phyloP scores from a whole-genome alignment of 2,797 vertebrate species.

The Diplodus sargus region DNA sequence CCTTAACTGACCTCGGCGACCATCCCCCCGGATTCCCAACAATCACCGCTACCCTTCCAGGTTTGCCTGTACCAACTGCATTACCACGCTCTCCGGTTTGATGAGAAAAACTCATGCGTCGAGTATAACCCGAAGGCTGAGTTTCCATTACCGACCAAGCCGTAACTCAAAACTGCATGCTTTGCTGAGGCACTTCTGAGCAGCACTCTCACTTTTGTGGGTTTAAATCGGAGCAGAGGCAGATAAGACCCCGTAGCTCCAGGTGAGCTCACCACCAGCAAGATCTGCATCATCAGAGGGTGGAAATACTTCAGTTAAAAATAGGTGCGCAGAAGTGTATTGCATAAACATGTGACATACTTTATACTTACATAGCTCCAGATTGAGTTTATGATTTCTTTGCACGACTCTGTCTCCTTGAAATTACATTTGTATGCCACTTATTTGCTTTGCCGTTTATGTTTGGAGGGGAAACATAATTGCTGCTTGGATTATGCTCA shows the following conservation, averaged over 20 bases:
- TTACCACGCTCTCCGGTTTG: slow-evolving; percentile 68
- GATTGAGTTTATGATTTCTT: slow-evolving; percentile 1
- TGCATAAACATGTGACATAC: slow-evolving; percentile 42
- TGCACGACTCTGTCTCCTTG: background rate
- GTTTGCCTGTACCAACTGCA: slow-evolving; percentile 56
- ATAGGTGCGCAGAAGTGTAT: slow-evolving; percentile 54
- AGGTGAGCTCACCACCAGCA: slow-evolving; percentile 73
- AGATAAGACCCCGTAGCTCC: slow-evolving; percentile 69
- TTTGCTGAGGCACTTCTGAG: slow-evolving; percentile 63
- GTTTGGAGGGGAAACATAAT: slow-evolving; percentile 7
- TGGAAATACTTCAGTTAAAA: slow-evolving; percentile 58
- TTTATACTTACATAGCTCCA: slow-evolving; percentile 17
- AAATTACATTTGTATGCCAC: background rate
- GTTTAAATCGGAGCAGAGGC: slow-evolving; percentile 67
- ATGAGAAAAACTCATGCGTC: slow-evolving; percentile 71
- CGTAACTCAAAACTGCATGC: slow-evolving; percentile 63
- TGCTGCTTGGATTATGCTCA: slow-evolving; percentile 8
- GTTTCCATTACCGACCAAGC: slow-evolving; percentile 71
- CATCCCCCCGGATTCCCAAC: slow-evolving; percentile 36
- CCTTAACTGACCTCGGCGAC: slow-evolving; percentile 53
- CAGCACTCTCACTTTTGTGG: slow-evolving; percentile 53
- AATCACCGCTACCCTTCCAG: slow-evolving; percentile 61
- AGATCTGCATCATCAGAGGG: slow-evolving; percentile 71
- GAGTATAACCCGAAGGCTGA: slow-evolving; percentile 67
- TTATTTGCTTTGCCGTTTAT: background rate